Evolutionary conservation across 2,888 invertebrate species (phyloP).

Genomic region (Pristionchus mayeri): DNA sequence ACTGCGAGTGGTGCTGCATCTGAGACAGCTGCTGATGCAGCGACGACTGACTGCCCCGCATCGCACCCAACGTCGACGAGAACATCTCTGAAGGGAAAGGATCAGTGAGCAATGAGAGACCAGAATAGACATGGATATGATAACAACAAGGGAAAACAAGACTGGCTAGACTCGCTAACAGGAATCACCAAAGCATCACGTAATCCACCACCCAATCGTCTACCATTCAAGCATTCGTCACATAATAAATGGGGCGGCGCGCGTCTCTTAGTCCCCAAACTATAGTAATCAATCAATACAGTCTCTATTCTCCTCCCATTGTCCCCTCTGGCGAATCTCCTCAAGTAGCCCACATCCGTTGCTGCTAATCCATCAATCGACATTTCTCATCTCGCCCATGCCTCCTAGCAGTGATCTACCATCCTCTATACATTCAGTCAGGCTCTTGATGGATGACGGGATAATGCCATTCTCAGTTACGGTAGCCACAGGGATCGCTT

Average conservation of each 20-base stretch:
- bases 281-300: not conserved
- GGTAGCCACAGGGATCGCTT: not conserved
- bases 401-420: not conserved
- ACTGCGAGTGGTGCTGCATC: not conserved
- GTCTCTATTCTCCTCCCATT: not conserved
- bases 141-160: not conserved
- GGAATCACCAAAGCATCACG: not conserved
- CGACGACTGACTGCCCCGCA: not conserved
- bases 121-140: too few relatives aligned
- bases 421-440: not conserved
- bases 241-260: constrained; percentile 1
- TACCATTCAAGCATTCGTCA: not conserved
- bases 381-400: not conserved
- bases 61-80: not conserved
- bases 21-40: not conserved
- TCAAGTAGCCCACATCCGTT: not conserved
- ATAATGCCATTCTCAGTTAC: not conserved
- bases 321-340: not conserved
- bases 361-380: not conserved
- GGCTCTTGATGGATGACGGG: not conserved
- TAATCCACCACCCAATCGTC: not conserved
- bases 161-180: not conserved
- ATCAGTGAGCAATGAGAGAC: not conserved
- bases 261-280: not conserved
- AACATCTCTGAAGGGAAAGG: not conserved